Base-by-base conservation (phyloP, 2,888 invertebrate species). In the Bombyx huttoni region DNA sequence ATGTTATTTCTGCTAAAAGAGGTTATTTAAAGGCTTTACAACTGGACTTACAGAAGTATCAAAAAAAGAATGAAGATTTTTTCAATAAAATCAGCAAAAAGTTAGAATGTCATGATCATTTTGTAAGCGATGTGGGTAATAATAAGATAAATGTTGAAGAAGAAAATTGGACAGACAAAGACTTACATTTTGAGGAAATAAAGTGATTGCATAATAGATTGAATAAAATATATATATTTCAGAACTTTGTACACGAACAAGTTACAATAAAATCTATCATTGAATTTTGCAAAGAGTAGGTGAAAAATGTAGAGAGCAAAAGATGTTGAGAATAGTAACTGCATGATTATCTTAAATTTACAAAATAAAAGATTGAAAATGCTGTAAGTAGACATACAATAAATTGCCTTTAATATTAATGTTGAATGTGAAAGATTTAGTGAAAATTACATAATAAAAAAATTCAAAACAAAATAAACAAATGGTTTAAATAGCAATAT, bases 211-310 rank as follows among this genome's bases (percentile, higher is more conserved):
- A 57, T 62, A 64, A 65, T 73, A 70, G 73, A 73, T 80, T 84
- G 81, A 85, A 80, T 85, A 86, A 83, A 84, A 79, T 84, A 84
- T 87, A n/a, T 87, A 84, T 87, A 83, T 85, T 87, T 86, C 84
- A 78, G 84, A 87, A 85, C 85, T 85, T 82, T 85, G 82, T 86
- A 87, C 87, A 87, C 78, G 83, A 81, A 82, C 40, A 73, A 81
- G 81, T 77, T 85, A 87, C 81, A 87, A 85, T 81, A 75, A 80
- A 83, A 78, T 73, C 75, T 72, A 40, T 3, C 40, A 40, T 3
- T 40, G 12, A 40, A 40, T 10, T 68, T 59, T 63, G 69, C 70
- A 73, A 76, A 70, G 77, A 81, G 73, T 77, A 79, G 78, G 80
- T 69, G 74, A 80, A 83, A 83, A 7, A 40, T 40, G 24, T 24